phyloP scores from a whole-genome alignment of 2,888 invertebrate genomes.

The Cetonia aurata region DNA sequence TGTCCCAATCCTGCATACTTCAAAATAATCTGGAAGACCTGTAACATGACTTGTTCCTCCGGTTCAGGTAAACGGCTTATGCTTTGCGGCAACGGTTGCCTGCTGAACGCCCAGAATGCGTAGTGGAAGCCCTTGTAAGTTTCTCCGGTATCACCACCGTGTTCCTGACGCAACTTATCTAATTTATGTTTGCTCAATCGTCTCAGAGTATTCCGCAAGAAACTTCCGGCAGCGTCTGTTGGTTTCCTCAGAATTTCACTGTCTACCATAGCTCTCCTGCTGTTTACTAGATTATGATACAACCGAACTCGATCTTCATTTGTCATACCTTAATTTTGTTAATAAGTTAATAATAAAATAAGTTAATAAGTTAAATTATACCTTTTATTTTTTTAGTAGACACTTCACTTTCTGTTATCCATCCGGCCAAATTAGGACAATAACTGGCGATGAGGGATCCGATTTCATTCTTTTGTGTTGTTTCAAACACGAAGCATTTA shows the following conservation, averaged over 20 bases:
- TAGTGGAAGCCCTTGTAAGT: constrained; percentile 89
- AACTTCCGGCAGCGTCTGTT: constrained; percentile 85
- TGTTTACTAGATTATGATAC: constrained; percentile 88
- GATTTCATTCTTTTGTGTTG: constrained; percentile 89
- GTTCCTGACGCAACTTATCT: constrained; percentile 80
- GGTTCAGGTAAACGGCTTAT: constrained; percentile 87
- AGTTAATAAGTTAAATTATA: constrained; percentile 40
- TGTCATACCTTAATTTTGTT: constrained; percentile 73
- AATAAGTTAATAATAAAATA: constrained; percentile 28
- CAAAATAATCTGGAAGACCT: constrained; percentile 90
- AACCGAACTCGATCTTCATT: constrained; percentile 89
- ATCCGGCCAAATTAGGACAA: constrained; percentile 85
- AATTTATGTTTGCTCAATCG: constrained; percentile 86
- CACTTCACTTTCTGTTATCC: constrained; percentile 82
- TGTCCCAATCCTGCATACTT: constrained; percentile 88
- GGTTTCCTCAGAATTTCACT: constrained; percentile 86
- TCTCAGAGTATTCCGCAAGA: constrained; percentile 88
- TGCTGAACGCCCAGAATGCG: constrained; percentile 92
- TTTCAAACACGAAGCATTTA: constrained; percentile 94
- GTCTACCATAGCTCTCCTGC: constrained; percentile 86
- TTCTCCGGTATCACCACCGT: constrained; percentile 80
- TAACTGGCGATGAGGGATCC: constrained; percentile 94
- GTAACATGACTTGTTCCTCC: constrained; percentile 87
- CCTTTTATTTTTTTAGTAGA: constrained; percentile 72
- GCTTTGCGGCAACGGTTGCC: constrained; percentile 83